A percentile compares a stretch with the other conserved stretches of the same genome.
phyloP scores from a whole-genome alignment of 1,140 invertebrate genomes.

The Camponotus floridanus region DNA sequence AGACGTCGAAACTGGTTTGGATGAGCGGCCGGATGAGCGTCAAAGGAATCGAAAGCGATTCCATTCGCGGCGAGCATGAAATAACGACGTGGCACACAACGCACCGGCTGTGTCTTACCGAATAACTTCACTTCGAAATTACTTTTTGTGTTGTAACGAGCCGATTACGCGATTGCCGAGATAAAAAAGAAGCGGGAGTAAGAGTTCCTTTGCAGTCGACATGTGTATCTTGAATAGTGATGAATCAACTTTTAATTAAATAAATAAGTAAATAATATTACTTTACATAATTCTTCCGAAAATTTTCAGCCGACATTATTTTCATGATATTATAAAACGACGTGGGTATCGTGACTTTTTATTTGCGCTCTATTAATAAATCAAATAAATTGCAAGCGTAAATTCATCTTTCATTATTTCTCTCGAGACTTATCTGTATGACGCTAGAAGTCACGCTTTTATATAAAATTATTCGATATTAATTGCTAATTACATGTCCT shows the following conservation, averaged over 20 bases:
- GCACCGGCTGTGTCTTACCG: not conserved
- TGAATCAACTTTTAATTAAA: constrained; percentile 3
- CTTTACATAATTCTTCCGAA: not conserved
- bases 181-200: not conserved
- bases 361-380: constrained; percentile 3
- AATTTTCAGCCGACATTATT: not conserved
- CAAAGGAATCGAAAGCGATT: constrained; percentile 67
- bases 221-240: not conserved
- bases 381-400: constrained; percentile 10
- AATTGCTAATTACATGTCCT: constrained; percentile 35
- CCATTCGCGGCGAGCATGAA: constrained; percentile 35
- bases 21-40: constrained; percentile 26
- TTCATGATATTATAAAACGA: not conserved
- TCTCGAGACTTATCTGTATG: not conserved
- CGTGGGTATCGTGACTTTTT: not conserved
- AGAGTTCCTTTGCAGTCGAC: not conserved
- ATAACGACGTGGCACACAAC: constrained; percentile 15
- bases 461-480: constrained; percentile 43
- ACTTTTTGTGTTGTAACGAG: not conserved
- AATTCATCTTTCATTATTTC: not conserved
- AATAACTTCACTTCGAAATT: not conserved
- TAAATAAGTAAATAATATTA: not conserved
- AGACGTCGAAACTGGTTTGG: constrained; percentile 69
- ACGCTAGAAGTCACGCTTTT: constrained; percentile 12
- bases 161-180: not conserved